phyloP scores from a whole-genome alignment of 2,113 vertebrate genomes.

The Proteles cristata region DNA sequence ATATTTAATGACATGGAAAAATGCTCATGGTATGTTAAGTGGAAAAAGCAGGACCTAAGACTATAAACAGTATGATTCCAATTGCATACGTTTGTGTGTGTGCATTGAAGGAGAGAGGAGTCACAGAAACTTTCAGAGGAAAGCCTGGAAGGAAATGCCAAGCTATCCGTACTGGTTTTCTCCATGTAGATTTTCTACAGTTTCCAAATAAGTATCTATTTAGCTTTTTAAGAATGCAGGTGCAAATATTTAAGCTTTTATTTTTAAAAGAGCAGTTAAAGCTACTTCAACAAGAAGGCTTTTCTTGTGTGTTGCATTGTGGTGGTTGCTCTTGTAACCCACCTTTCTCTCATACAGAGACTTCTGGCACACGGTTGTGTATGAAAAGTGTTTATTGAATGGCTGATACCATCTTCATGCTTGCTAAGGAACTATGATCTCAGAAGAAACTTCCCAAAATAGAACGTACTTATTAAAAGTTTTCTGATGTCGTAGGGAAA shows the following conservation, averaged over 20 bases:
- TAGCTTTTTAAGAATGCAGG: neutral
- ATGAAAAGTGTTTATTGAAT: neutral
- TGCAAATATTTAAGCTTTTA: constrained; percentile 33
- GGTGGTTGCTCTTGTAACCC: neutral
- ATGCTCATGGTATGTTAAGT: constrained; percentile 75
- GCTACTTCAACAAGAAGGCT: neutral
- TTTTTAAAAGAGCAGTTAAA: constrained; percentile 19
- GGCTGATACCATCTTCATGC: neutral
- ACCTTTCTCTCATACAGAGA: neutral
- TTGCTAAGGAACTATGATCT: neutral
- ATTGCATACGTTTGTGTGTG: neutral
- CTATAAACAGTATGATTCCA: constrained; percentile 54
- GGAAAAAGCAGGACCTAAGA: constrained; percentile 68
- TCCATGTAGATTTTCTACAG: neutral
- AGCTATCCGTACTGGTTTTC: constrained; percentile 35
- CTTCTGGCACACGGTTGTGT: neutral
- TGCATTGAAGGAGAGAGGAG: neutral
- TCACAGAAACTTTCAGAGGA: neutral
- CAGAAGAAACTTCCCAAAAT: neutral
- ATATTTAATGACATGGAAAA: constrained; percentile 77
- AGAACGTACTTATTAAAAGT: neutral
- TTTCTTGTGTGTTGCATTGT: neutral
- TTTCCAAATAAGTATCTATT: neutral
- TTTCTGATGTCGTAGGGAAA: neutral
- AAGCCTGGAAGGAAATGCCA: neutral